A percentile compares a stretch with the other conserved stretches of the same genome.
Evolutionary conservation across 2,113 vertebrate species (phyloP).

Genomic region (Corydoras sp.): DNA sequence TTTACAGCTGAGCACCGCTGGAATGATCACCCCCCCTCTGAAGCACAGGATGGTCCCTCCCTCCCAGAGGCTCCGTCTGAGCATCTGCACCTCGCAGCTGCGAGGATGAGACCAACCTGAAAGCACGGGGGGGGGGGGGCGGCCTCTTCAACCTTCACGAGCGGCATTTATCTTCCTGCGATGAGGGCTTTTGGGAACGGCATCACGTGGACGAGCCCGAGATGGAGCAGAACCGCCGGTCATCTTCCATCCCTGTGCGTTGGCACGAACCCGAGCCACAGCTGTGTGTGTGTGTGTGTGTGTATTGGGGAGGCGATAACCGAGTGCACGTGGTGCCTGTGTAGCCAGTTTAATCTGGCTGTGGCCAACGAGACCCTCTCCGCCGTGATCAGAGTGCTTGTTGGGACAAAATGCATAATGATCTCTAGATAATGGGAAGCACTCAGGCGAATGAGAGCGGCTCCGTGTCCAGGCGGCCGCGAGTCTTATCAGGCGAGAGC

Average conservation of each 20-base stretch:
- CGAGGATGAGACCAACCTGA: conserved; percentile 14
- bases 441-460: conserved; percentile 48
- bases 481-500: conserved; percentile 41
- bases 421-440: conserved; percentile 56
- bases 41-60: conserved; percentile 33
- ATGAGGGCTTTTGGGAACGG: conserved; percentile 20
- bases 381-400: conserved; percentile 51
- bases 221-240: conserved; percentile 1
- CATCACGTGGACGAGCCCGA: conserved; percentile 13
- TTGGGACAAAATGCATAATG: conserved; percentile 60
- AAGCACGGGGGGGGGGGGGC: neutral
- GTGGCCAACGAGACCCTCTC: conserved; percentile 48
- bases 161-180: conserved; percentile 33
- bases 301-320: conserved; percentile 35
- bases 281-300: conserved; percentile 18
- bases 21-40: conserved; percentile 22
- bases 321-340: conserved; percentile 30
- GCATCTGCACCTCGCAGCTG: conserved; percentile 33
- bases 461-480: conserved; percentile 34
- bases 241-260: neutral
- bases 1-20: conserved; percentile 17
- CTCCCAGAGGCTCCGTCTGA: conserved; percentile 30
- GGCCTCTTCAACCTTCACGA: conserved; percentile 20
- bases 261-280: conserved; percentile 14
- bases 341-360: conserved; percentile 59